Evolutionary conservation across 2,888 invertebrate genomes (phyloP).

Genomic region (Deroplatys truncata): DNA sequence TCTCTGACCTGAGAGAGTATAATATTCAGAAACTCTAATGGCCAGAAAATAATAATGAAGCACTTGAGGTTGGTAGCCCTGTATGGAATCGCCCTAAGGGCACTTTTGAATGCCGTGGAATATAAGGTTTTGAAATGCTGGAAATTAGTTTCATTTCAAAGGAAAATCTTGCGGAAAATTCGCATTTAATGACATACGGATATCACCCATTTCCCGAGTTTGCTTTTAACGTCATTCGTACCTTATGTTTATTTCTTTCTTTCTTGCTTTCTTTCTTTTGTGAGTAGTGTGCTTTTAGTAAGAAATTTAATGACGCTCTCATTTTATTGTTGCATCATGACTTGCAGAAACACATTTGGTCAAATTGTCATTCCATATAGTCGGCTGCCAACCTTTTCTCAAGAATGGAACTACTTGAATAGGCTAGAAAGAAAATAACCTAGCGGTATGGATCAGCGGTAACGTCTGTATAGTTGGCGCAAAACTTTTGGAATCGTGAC

Average conservation of each 20-base stretch:
- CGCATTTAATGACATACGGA: not conserved
- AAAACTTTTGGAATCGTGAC: too few species aligned
- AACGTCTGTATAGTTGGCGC: too few species aligned
- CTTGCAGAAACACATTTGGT: not conserved
- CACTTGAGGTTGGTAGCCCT: not conserved
- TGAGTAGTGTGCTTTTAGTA: not conserved
- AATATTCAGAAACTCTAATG: not conserved
- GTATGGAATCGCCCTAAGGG: not conserved
- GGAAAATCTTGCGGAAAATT: not conserved
- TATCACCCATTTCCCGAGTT: not conserved
- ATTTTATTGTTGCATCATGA: not conserved
- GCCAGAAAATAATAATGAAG: not conserved
- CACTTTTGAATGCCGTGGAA: not conserved
- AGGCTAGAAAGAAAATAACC: too few species aligned
- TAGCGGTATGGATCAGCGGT: too few species aligned
- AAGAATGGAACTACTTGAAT: too few species aligned
- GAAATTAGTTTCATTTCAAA: not conserved
- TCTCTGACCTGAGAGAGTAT: not conserved
- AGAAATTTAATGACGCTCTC: not conserved
- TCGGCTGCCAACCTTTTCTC: too few species aligned
- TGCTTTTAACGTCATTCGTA: not conserved
- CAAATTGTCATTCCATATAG: too few species aligned
- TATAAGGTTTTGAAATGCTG: not conserved
- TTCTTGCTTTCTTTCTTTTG: too few species aligned
- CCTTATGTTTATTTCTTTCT: too few species aligned